Conservation (phyloP, 2,113 vertebrate species). For the Thamnaconus septentrionalis region DNA sequence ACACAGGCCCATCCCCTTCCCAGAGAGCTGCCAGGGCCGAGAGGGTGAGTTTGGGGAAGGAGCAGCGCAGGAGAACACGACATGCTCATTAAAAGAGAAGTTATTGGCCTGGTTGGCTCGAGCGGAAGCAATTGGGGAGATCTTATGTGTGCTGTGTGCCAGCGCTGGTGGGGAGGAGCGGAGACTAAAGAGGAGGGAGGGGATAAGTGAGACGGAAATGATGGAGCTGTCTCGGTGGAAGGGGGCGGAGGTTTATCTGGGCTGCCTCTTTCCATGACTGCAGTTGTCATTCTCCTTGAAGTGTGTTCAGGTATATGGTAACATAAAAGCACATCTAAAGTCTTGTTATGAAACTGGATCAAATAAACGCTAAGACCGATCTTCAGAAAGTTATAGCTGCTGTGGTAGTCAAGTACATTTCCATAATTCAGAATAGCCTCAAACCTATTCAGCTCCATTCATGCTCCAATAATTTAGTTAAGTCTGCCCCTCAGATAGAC, state of each 20-base stretch:
- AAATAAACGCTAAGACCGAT: too few species aligned
- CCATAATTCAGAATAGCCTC: too few species aligned
- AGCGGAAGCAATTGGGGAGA: slow-evolving; percentile 32
- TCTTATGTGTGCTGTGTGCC: slow-evolving; percentile 26
- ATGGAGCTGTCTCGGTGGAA: slow-evolving; percentile 30
- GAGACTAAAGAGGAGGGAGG: slow-evolving; percentile 27
- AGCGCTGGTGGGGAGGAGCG: slow-evolving; percentile 21
- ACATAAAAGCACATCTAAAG: too few species aligned
- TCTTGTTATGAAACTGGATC: too few species aligned
- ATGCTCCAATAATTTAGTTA: too few species aligned
- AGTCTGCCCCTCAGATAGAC: too few species aligned
- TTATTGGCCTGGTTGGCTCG: slow-evolving; percentile 43
- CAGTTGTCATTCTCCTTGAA: neutral
- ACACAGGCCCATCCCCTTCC: slow-evolving; percentile 5
- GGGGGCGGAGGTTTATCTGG: slow-evolving; percentile 12
- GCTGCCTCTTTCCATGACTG: slow-evolving; percentile 21
- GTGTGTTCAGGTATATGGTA: too few species aligned
- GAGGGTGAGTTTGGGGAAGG: slow-evolving; percentile 32
- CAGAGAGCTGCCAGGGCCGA: slow-evolving; percentile 32
- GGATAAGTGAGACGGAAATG: slow-evolving; percentile 15
- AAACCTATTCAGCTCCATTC: too few species aligned
- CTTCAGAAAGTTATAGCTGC: too few species aligned
- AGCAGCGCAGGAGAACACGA: slow-evolving; percentile 35
- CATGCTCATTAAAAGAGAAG: slow-evolving; percentile 62
- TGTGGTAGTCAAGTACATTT: too few species aligned